Evolutionary conservation across 2,113 vertebrate genomes (phyloP), one percentile per base, ranked within the genome.

Genomic region (Triplophysa tibetana): DNA sequence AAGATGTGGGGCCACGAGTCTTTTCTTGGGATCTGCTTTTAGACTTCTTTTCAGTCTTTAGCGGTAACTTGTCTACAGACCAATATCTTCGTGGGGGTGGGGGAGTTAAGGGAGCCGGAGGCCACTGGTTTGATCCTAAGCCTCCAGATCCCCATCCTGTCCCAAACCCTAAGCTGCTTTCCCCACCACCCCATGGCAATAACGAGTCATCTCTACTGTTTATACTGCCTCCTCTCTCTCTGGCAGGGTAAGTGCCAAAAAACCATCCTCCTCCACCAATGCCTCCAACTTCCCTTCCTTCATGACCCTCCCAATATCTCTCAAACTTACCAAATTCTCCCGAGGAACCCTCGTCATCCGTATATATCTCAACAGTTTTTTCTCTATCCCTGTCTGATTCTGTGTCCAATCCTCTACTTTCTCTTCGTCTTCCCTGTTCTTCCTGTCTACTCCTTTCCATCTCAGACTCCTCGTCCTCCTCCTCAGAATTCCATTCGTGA

Each of bases 31-130:
- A 87, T 85, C 88, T 91, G 45, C 87, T 88, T 78, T 89, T 93
- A 38, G 83, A 86, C 81, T 93, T 94, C 87, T 94, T 95, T 70
- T 94, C 94, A 19, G 92, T 94, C 86, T 95, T 95, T 63, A 95
- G 92, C 60, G 93, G 94, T 67, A 97, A 91, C 86, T 97, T 97
- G 86, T 97, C 95, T 16, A 96, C 95, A 0, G 95, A 97, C 96
- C 96, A 97, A 86, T 96, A 97, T 81, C 94, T 91, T n/a, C 94
- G 89, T 0, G 95, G 95, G 54, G 92, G 93, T 21, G 91, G 94
- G 1, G 90, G 90, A 0, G 91, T 92, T 58, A 91, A 90, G 76
- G 92, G 92, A 79, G 89, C 91, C 0, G 79, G 89, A 3, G 91
- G 90, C 89, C 92, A 92, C 26, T 89, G 89, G 52, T 70, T 86